These are phyloP conservation scores for Myripristis murdjan DNA, from an alignment of 2,797 vertebrate species.

Conservation along the genomic window DNA sequence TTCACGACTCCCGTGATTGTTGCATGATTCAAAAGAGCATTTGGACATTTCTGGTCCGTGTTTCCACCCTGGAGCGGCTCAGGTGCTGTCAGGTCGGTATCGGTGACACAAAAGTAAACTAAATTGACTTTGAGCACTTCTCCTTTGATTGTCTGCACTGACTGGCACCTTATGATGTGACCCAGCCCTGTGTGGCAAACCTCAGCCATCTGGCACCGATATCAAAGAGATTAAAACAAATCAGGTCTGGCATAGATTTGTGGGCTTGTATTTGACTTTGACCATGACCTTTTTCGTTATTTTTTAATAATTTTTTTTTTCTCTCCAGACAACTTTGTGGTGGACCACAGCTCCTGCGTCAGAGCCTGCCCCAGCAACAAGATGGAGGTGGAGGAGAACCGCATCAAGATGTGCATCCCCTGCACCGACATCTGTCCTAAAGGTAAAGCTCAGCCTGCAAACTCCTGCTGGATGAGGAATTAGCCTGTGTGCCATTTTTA, in stretches of 20 bases:
- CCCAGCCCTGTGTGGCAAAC: constrained; percentile 45
- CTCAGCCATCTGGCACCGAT: constrained; percentile 14
- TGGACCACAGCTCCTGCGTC: constrained; percentile 98
- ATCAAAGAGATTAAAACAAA: background rate
- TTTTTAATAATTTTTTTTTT: too few relatives aligned
- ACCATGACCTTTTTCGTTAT: constrained; percentile 49
- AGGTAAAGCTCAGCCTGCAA: constrained; percentile 88
- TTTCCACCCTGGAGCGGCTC: background rate
- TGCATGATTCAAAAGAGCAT: too few relatives aligned
- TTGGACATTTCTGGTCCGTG: too few relatives aligned
- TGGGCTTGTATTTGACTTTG: constrained; percentile 45
- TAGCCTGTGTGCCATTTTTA: too few relatives aligned
- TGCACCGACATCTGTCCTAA: constrained; percentile 99
- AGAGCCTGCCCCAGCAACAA: constrained; percentile 98
- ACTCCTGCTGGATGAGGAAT: too few relatives aligned
- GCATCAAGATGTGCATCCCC: constrained; percentile 96
- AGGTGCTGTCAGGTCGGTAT: background rate
- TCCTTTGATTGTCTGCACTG: constrained; percentile 12
- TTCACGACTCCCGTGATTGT: too few relatives aligned
- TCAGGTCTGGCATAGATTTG: constrained; percentile 1
- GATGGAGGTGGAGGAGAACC: constrained; percentile 98
- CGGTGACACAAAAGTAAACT: background rate
- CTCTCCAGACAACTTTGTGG: constrained; percentile 96
- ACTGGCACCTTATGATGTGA: constrained; percentile 27
- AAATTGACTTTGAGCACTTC: constrained; percentile 35